phyloP scores from a whole-genome alignment of 2,888 invertebrate species.

The Adelphocoris suturalis region DNA sequence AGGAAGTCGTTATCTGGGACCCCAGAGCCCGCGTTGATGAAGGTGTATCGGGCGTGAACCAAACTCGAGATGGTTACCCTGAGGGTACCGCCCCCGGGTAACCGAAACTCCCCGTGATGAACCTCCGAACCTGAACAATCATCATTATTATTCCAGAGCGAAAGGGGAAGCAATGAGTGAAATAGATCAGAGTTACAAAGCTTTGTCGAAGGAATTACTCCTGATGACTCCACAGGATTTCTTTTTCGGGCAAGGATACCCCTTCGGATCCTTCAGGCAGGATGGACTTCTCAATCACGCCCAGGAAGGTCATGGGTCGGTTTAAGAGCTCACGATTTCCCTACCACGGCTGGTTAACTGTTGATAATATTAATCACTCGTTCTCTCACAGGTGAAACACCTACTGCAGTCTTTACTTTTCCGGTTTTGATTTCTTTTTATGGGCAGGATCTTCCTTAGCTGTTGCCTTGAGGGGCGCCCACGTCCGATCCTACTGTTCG shows the following conservation, averaged over 20 bases:
- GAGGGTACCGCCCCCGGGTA: not conserved
- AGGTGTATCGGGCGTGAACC: constrained; percentile 49
- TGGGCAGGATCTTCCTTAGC: not conserved
- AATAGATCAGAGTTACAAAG: constrained; percentile 32
- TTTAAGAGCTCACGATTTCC: constrained; percentile 7
- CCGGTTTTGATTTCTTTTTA: constrained; percentile 1
- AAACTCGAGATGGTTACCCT: constrained; percentile 20
- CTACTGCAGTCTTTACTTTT: constrained; percentile 19
- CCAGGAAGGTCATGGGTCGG: constrained; percentile 36
- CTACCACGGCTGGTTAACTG: constrained; percentile 5
- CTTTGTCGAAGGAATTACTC: constrained; percentile 40
- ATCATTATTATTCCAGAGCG: constrained; percentile 56
- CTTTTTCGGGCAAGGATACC: not conserved
- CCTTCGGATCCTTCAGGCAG: not conserved
- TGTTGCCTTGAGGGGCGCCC: constrained; percentile 10
- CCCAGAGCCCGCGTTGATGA: constrained; percentile 58
- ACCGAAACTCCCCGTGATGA: constrained; percentile 14
- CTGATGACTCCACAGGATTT: constrained; percentile 55
- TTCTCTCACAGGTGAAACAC: constrained; percentile 6
- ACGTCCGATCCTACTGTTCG: constrained; percentile 29
- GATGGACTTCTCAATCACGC: constrained; percentile 51
- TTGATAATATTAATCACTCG: constrained; percentile 33
- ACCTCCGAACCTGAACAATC: constrained; percentile 40
- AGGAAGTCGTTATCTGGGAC: constrained; percentile 57
- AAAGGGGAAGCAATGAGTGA: constrained; percentile 19